Percentiles rank a stretch among this genome's conserved stretches.
Conservation (phyloP, 2,888 invertebrate genomes). For the Pristionchus fissidentatus region DNA sequence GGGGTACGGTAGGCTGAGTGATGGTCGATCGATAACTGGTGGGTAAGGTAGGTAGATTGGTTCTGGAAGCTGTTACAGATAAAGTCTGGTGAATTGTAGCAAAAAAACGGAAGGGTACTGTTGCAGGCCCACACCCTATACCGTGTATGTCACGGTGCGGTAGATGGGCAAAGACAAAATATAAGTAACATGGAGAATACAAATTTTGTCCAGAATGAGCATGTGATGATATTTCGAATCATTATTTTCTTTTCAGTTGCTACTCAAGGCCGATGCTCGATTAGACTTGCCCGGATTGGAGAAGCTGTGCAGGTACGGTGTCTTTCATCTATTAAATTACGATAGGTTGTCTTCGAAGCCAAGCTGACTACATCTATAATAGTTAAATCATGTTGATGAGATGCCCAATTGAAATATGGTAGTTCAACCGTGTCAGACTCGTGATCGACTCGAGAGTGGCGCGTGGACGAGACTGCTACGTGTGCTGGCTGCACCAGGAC, state of each 20-base stretch:
- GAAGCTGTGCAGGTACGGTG: conserved; percentile 19
- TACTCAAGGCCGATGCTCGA: conserved; percentile 63
- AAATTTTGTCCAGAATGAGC: not conserved
- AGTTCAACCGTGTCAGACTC: not conserved
- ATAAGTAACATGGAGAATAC: too few species aligned
- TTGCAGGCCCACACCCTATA: not conserved
- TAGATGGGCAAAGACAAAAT: too few species aligned
- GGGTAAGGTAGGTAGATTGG: not conserved
- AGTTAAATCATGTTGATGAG: not conserved
- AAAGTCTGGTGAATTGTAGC: too few species aligned
- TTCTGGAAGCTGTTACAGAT: too few species aligned
- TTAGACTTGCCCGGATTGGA: conserved; percentile 52
- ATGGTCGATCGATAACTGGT: not conserved
- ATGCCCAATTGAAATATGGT: not conserved
- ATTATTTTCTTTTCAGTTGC: conserved; percentile 47
- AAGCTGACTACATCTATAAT: not conserved
- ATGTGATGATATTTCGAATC: not conserved
- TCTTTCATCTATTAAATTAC: not conserved
- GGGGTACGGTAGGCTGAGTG: conserved; percentile 38
- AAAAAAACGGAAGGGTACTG: too few species aligned
- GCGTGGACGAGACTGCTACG: conserved; percentile 36
- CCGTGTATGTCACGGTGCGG: too few species aligned
- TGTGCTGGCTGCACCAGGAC: conserved; percentile 29
- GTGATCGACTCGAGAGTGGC: conserved; percentile 38
- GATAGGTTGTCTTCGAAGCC: not conserved